Evolutionary conservation across 2,797 vertebrate species (phyloP).

Genomic region (Allobates femoralis): DNA sequence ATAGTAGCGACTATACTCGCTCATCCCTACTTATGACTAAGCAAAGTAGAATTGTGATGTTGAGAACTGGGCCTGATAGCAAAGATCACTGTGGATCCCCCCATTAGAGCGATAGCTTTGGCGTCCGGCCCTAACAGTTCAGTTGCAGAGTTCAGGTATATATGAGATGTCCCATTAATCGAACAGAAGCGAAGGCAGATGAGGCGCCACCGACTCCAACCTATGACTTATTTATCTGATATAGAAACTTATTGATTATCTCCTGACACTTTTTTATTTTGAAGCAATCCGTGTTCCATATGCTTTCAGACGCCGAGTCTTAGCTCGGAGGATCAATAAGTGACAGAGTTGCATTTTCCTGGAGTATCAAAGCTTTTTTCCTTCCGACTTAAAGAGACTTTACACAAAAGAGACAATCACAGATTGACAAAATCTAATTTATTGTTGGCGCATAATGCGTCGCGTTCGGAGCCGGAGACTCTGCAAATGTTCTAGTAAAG

Average conservation of each 20-base stretch:
- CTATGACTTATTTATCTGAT: conserved; percentile 64
- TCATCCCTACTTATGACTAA: no score
- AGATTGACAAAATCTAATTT: conserved; percentile 62
- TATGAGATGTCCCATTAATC: neutral
- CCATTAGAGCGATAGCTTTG: no score
- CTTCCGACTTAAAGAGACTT: conserved; percentile 56
- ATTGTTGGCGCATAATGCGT: conserved; percentile 61
- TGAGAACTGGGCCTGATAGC: no score
- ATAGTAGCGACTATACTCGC: no score
- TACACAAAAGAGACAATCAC: conserved; percentile 57
- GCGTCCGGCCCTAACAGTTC: no score
- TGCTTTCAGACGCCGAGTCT: conserved; percentile 63
- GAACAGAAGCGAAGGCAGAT: conserved; percentile 26
- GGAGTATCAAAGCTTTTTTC: conserved; percentile 60
- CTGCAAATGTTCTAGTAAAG: conserved; percentile 50
- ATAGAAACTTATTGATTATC: conserved; percentile 62
- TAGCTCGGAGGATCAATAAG: conserved; percentile 59
- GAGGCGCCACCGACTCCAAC: conserved; percentile 58
- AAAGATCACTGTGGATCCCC: no score
- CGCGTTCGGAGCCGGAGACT: conserved; percentile 36
- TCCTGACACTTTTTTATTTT: conserved; percentile 62
- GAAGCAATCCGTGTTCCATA: conserved; percentile 62
- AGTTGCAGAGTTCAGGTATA: neutral
- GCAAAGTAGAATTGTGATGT: no score
- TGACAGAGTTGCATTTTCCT: conserved; percentile 61